Base-by-base conservation (phyloP, 2,888 invertebrate genomes). In the Campoletis raptor region DNA sequence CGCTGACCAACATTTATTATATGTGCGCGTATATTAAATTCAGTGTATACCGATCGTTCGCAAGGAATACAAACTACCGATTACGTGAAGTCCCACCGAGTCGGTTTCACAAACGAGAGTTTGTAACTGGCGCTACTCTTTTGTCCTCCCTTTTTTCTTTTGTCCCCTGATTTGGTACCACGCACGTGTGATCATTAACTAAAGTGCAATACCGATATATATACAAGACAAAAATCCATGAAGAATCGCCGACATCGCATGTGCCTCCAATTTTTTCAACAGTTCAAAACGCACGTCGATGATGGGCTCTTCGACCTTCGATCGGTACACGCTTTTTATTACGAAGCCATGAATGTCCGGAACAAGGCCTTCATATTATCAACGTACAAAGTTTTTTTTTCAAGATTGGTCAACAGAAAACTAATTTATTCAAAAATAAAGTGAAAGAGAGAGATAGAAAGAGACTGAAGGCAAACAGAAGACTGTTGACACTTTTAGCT, bases 101-200 rank as follows among this genome's bases (percentile, higher is more conserved):
- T 69, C 69, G 87, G 90, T 92, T 91, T 87, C 90, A 78, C 90
- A 45, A 24, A 45, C 61, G 54, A 5, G 90, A 85, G 87, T 90
- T 91, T 92, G 91, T 91, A 87, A 93, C 93, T 92, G 92, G 88
- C 90, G 85, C 64, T 48, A 37, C 83, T 79, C 18, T 67, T 18
- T 36, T 67, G 36, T 73, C 30, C 48, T 61, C 36, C 64, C 54
- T 52, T 21, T 69, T 42, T 12, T 42, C 70, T 30, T 45, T 21
- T 54, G 45, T 64, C 76, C 74, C 52, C 54, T 36, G 24, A 37
- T 52, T 66, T 37, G 69, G 40, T 61, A 37, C 52, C 52, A 12
- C 40, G 18, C 12, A 21, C 52, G 40, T 30, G 21, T 40, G 81
- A 81, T 64, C 81, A 18, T 42, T 37, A 73, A 64, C 40, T 73